Evolutionary conservation across 2,113 vertebrate genomes (phyloP).

Genomic region (rat (Rattus norvegicus)): GRCr8 NC_086035.1:33221001-33221500

Average conservation of each 20-base stretch:
- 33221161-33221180: not conserved
- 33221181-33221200: not conserved
- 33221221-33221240: not conserved
- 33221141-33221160: not conserved
- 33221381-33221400: not conserved
- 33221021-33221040: constrained; percentile 20
- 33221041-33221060: not conserved
- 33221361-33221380: not conserved
- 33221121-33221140: not conserved
- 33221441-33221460: not conserved
- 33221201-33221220: not conserved
- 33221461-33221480: not conserved
- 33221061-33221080: not conserved
- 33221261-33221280: not conserved
- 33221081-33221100: not conserved
- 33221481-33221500: not conserved
- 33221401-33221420: not conserved
- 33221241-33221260: not conserved
- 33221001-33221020: not conserved
- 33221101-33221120: not conserved
- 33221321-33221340: not conserved
- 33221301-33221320: not conserved
- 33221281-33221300: not conserved
- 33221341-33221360: not conserved
- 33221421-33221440: not conserved